Conservation (phyloP, 2,888 invertebrate species). For the Crocallis elinguaria region DNA sequence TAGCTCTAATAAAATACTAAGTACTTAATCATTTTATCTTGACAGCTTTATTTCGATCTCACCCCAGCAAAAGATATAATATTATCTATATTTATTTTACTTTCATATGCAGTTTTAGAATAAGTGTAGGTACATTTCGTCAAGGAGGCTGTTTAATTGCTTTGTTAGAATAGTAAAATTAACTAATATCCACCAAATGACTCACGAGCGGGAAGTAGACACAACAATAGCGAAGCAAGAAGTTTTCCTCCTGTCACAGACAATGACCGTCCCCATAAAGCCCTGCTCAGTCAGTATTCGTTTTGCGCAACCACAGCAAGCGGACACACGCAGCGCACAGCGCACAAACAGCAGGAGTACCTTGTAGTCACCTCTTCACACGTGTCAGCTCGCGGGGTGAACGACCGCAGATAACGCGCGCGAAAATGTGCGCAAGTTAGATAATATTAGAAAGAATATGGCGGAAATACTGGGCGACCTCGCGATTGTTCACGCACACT, state of each 20-base stretch:
- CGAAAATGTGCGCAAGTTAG: constrained; percentile 73
- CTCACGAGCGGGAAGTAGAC: constrained; percentile 14
- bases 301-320: background rate
- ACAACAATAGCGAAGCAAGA: constrained; percentile 14
- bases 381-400: constrained; percentile 60
- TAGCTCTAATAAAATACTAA: background rate
- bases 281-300: background rate
- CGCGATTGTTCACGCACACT: constrained; percentile 42
- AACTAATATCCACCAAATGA: constrained; percentile 13
- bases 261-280: constrained; percentile 23
- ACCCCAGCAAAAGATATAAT: background rate
- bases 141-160: background rate
- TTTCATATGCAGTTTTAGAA: constrained; percentile 4
- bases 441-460: constrained; percentile 80
- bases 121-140: background rate
- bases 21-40: constrained; percentile 5
- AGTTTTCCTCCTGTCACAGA: constrained; percentile 18
- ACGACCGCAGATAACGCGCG: constrained; percentile 74
- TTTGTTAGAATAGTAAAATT: constrained; percentile 7
- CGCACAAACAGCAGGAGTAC: constrained; percentile 25
- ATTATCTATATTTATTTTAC: background rate
- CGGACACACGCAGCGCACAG: constrained; percentile 18
- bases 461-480: constrained; percentile 52
- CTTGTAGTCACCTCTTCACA: constrained; percentile 36
- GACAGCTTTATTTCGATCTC: constrained; percentile 7